Percentiles rank a stretch among this genome's conserved stretches.
Conservation (phyloP, 2,888 invertebrate genomes). For the Acanthosepion lycidas region DNA sequence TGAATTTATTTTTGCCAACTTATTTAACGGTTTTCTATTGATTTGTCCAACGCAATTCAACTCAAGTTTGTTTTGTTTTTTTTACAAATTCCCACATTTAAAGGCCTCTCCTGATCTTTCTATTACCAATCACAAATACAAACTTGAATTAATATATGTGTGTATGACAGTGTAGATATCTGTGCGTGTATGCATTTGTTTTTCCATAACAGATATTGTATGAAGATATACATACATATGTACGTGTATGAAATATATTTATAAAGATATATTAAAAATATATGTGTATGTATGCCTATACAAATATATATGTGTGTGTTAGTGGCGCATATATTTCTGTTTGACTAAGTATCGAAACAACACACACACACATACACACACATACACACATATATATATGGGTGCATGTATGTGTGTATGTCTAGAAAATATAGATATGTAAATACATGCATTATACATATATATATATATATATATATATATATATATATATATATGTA, state of each 20-base stretch:
- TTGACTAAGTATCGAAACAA: neutral
- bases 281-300: neutral
- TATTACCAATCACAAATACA: too few species aligned
- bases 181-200: too few species aligned
- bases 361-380: neutral
- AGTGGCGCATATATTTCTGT: neutral
- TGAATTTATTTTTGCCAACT: too few species aligned
- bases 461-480: too few species aligned
- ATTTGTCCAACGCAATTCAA: too few species aligned
- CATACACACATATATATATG: neutral
- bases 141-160: too few species aligned
- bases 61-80: too few species aligned
- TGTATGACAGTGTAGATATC: too few species aligned
- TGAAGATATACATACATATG: neutral
- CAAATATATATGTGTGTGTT: neutral
- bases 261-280: neutral
- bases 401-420: neutral
- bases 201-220: neutral
- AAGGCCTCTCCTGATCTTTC: too few species aligned
- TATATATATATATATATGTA: too few species aligned
- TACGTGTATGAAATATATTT: neutral
- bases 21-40: too few species aligned
- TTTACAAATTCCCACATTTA: too few species aligned
- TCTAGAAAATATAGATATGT: neutral
- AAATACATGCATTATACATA: neutral